These are phyloP conservation scores for Lutjanus erythropterus DNA, from an alignment of 2,113 vertebrate genomes.

Conservation along the genomic window DNA sequence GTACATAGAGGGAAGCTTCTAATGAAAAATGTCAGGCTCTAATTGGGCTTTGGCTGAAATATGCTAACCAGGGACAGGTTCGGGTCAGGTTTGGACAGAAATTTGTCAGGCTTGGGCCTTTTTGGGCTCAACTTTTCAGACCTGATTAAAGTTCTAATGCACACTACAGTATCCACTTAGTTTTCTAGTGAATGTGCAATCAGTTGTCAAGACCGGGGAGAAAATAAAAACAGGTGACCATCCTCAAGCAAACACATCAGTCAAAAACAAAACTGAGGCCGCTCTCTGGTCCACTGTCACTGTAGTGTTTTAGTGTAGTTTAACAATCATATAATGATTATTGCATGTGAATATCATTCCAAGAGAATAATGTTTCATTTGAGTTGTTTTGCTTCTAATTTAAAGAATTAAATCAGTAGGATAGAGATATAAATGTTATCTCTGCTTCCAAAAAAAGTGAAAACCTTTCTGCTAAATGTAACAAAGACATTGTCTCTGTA, in stretches of 20 bases:
- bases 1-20: no score
- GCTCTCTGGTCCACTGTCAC: neutral
- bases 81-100: no score
- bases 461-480: neutral
- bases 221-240: neutral
- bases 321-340: neutral
- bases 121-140: no score
- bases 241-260: neutral
- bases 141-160: no score
- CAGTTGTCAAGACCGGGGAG: neutral
- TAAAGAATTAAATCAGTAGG: neutral
- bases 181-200: no score
- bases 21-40: no score
- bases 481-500: neutral
- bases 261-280: neutral
- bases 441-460: neutral
- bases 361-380: neutral
- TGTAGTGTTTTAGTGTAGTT: neutral
- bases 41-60: no score
- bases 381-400: neutral
- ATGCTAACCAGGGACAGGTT: no score
- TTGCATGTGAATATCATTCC: neutral
- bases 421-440: neutral
- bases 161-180: no score
- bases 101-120: no score